phyloP scores from a whole-genome alignment of 2,888 invertebrate genomes.

The Drosophila anomelani region DNA sequence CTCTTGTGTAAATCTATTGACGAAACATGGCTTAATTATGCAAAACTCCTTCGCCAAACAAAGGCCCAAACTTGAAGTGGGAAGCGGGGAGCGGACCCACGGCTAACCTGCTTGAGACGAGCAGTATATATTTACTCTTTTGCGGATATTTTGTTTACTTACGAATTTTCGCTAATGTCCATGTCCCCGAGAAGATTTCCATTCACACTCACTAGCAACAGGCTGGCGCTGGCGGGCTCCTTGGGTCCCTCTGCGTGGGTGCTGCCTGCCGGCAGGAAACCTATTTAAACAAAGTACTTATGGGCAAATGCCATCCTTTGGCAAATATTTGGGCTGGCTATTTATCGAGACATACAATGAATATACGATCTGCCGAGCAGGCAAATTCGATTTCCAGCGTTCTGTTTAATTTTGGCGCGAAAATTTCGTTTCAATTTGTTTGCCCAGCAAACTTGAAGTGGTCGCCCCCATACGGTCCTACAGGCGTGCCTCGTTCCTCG shows the following conservation, averaged over 20 bases:
- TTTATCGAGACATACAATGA: constrained; percentile 39
- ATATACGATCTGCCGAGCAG: constrained; percentile 38
- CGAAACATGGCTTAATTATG: constrained; percentile 44
- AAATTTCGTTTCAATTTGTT: constrained; percentile 52
- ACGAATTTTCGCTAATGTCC: constrained; percentile 67
- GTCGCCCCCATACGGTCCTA: background rate
- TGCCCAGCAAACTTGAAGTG: constrained; percentile 36
- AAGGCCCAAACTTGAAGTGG: background rate
- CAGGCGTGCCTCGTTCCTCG: background rate
- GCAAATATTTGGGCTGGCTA: constrained; percentile 67
- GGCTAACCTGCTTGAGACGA: constrained; percentile 43
- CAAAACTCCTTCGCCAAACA: constrained; percentile 41
- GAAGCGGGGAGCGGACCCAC: background rate
- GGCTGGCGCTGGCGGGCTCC: constrained; percentile 5
- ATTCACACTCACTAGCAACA: constrained; percentile 32
- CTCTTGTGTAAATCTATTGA: constrained; percentile 47
- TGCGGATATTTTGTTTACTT: constrained; percentile 76
- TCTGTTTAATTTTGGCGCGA: constrained; percentile 59
- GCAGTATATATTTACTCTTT: constrained; percentile 70
- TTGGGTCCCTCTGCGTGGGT: constrained; percentile 32
- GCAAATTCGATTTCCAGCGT: constrained; percentile 45
- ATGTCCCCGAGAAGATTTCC: constrained; percentile 48
- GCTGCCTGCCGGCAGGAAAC: constrained; percentile 50
- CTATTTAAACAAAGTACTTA: constrained; percentile 78
- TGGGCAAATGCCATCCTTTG: constrained; percentile 72